A percentile compares a stretch with the other conserved stretches of the same genome.
Conservation (phyloP, 1,140 invertebrate genomes). For the Penaeus chinensis region DNA sequence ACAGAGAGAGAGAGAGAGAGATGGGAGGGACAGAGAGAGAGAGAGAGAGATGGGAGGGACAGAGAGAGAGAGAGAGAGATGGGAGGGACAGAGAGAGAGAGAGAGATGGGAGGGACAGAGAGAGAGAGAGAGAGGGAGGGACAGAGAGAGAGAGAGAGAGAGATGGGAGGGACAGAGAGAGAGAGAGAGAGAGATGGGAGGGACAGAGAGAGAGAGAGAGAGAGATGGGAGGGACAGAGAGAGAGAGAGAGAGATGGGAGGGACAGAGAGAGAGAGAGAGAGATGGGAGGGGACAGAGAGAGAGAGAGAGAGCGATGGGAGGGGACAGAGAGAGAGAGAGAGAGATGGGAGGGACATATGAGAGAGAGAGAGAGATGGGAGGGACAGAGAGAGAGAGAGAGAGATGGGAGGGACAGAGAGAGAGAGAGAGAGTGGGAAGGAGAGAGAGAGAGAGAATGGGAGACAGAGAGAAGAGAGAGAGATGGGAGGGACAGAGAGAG, state of each 20-base stretch:
- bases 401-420: conserved; percentile 3
- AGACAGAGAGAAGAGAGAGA: too few relatives aligned
- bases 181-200: neutral
- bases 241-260: neutral
- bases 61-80: neutral
- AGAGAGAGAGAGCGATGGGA: too few relatives aligned
- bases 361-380: neutral
- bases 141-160: neutral
- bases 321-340: neutral
- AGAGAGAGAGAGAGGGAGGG: too few relatives aligned
- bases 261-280: too few relatives aligned
- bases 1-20: too few relatives aligned
- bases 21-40: too few relatives aligned
- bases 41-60: neutral
- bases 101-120: neutral
- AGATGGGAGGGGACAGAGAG: too few relatives aligned
- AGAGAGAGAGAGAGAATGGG: neutral
- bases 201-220: neutral
- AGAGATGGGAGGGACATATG: too few relatives aligned
- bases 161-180: neutral
- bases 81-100: conserved; percentile 5
- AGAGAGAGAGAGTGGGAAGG: neutral
- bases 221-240: too few relatives aligned
- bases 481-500: too few relatives aligned
- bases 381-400: neutral